Evolutionary conservation across 2,797 vertebrate genomes (phyloP), one percentile per base, ranked within the genome.

Genomic region (Semaprochilodus insignis): DNA sequence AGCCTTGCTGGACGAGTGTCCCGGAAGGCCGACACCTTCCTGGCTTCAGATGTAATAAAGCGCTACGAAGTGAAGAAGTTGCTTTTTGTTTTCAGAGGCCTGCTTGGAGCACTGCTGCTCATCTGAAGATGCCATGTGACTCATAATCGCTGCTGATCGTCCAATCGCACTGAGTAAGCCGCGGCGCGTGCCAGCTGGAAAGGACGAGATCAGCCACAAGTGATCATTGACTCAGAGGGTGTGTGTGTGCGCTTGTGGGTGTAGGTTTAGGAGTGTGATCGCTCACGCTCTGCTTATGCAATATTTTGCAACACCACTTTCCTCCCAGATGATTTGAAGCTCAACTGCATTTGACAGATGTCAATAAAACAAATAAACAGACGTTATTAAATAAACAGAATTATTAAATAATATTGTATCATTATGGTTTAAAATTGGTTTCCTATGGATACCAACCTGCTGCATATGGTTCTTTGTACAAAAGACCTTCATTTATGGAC

Each of bases 171-270:
- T 94, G 93, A 94, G 90, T 94, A 93, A 95, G 91, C 80, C 60
- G 88, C 91, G 87, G 87, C 83, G 86, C 21, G 77, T 88, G 94
- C 93, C 94, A 94, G 93, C 90, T 91, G 90, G 90, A 91, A 88
- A 89, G 89, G 90, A 89, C 89, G 89, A 93, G 83, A 73, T 74
- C 69, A 82, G 89, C 92, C 92, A 93, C 92, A 93, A 93, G 93
- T 91, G 89, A 89, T 92, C 92, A 90, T 89, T 94, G 94, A 95
- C 90, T 95, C 94, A 95, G 83, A 90, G 90, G 91, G 80, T 67
- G 79, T 77, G 77, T 77, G 60, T 52, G 51, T 60, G 81, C 78
- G 78, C 70, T 54, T 62, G 87, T 85, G 78, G 76, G 76, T 62
- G 81, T 59, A 55, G 73, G 75, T 72, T 83, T 31, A 74, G 63